Conservation (phyloP, 2,888 invertebrate species). For the Rhingia campestris region DNA sequence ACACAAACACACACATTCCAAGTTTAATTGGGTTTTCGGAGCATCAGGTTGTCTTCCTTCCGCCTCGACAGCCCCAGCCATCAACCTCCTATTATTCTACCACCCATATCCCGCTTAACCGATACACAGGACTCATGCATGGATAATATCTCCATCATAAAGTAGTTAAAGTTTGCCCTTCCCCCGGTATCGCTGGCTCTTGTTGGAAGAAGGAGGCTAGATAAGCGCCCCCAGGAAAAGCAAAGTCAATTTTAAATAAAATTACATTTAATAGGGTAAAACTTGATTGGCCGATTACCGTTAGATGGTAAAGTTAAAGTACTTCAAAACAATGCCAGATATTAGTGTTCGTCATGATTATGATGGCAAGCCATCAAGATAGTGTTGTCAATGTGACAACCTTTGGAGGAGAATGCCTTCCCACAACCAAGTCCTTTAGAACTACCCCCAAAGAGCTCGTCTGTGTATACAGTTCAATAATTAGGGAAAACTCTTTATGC, state of each 20-base stretch:
- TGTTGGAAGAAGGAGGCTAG: conserved; percentile 41
- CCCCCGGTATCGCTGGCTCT: conserved; percentile 60
- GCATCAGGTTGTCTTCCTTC: conserved; percentile 72
- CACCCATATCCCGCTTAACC: conserved; percentile 13
- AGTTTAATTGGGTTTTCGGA: conserved; percentile 73
- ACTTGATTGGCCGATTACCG: conserved; percentile 71
- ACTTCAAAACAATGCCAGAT: conserved; percentile 45
- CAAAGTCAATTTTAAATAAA: conserved; percentile 47
- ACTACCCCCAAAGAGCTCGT: not conserved
- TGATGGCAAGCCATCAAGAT: not conserved
- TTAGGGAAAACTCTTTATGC: conserved; percentile 50
- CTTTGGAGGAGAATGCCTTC: not conserved
- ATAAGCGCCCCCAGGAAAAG: conserved; percentile 30
- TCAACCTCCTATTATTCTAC: not conserved
- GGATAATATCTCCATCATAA: conserved; percentile 72
- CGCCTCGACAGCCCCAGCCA: conserved; percentile 17
- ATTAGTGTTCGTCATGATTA: conserved; percentile 31
- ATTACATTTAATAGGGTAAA: conserved; percentile 60
- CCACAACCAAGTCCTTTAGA: conserved; percentile 2
- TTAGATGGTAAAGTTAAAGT: conserved; percentile 46
- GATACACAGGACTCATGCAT: conserved; percentile 53
- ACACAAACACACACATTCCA: conserved; percentile 62
- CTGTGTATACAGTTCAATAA: conserved; percentile 22
- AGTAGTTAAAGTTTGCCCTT: conserved; percentile 65
- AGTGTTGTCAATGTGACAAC: not conserved